Evolutionary conservation across 2,888 invertebrate genomes (phyloP).

Genomic region (Coenonympha arcania): DNA sequence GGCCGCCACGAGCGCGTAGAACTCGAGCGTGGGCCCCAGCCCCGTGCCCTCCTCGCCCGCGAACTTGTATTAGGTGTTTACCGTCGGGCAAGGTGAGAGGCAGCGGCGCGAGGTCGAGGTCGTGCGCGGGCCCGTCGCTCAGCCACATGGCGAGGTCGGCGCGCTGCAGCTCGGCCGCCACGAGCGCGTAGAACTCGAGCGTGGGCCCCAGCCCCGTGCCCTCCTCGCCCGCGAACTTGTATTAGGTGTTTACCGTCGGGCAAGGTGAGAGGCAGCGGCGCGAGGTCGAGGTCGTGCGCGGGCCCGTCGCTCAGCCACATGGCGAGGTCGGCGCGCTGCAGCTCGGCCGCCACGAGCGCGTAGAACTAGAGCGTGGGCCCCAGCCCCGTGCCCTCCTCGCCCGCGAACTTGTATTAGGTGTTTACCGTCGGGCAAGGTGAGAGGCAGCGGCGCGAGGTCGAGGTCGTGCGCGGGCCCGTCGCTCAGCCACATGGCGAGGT

Average conservation of each 20-base stretch:
- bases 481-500: constrained; percentile 94
- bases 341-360: constrained; percentile 95
- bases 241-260: constrained; percentile 69
- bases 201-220: constrained; percentile 99
- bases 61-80: too few species aligned
- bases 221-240: too few species aligned
- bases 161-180: constrained; percentile 96
- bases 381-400: constrained; percentile 97
- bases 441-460: constrained; percentile 72
- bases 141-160: constrained; percentile 95
- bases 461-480: constrained; percentile 78
- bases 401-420: too few species aligned
- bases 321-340: constrained; percentile 91
- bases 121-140: constrained; percentile 81
- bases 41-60: constrained; percentile 99
- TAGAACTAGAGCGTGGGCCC: constrained; percentile 99
- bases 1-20: constrained; percentile 97
- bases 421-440: constrained; percentile 69
- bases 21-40: constrained; percentile 97
- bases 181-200: constrained; percentile 97
- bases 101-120: constrained; percentile 70
- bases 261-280: constrained; percentile 64
- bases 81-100: constrained; percentile 75
- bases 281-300: constrained; percentile 70
- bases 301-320: constrained; percentile 95